Evolutionary conservation across 1,140 invertebrate genomes (phyloP).

Genomic region (Bombus affinis): DNA sequence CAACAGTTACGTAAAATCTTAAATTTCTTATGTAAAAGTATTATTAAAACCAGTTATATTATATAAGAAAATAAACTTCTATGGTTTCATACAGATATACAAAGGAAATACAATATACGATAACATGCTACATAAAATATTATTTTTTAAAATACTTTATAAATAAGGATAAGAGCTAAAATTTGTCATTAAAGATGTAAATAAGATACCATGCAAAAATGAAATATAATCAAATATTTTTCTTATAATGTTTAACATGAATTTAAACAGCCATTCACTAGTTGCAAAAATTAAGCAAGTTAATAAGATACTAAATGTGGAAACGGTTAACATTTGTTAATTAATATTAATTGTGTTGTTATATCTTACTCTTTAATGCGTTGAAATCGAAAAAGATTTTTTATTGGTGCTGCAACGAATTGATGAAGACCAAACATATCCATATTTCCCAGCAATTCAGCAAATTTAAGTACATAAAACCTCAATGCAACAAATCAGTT

Average conservation of each 20-base stretch:
- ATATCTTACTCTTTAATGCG: constrained; percentile 79
- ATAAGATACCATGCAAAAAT: constrained; percentile 1
- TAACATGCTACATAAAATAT: constrained; percentile 13
- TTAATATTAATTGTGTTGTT: constrained; percentile 35
- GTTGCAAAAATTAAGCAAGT: constrained; percentile 36
- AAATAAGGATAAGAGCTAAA: constrained; percentile 4
- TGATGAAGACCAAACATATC: constrained; percentile 75
- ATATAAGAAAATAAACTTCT: constrained; percentile 29
- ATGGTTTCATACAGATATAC: constrained; percentile 31
- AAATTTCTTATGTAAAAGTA: constrained; percentile 1
- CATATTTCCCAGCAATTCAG: constrained; percentile 62
- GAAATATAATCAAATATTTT: constrained; percentile 26
- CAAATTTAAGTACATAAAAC: not conserved
- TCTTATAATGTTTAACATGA: constrained; percentile 14
- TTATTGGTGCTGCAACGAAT: constrained; percentile 75
- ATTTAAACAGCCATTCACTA: constrained; percentile 35
- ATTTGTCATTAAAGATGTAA: not conserved
- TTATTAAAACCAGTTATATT: constrained; percentile 24
- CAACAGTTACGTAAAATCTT: not conserved
- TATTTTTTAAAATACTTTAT: not conserved
- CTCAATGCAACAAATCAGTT: no score
- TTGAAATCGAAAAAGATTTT: constrained; percentile 76
- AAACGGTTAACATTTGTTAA: constrained; percentile 20
- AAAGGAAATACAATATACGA: not conserved
- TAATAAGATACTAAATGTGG: not conserved